These are phyloP conservation scores for Cyrtonyx montezumae DNA, from an alignment of 2,113 vertebrate genomes.

Conservation along the genomic window DNA sequence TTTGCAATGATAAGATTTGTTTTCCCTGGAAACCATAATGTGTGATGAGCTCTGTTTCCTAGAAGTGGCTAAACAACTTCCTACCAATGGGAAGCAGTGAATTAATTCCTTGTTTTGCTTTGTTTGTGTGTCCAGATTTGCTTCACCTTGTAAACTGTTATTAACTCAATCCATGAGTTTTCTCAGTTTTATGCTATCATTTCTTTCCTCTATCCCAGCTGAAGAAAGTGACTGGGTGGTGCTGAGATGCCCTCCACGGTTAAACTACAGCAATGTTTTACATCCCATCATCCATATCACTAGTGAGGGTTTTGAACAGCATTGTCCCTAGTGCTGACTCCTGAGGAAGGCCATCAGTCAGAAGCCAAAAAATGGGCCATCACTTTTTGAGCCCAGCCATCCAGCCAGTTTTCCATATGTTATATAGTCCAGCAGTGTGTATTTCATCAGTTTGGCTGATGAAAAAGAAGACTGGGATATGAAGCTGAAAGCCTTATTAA, in stretches of 20 bases:
- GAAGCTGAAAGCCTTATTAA: not conserved
- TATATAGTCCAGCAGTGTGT: not conserved
- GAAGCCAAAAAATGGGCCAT: not conserved
- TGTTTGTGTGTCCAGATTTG: not conserved
- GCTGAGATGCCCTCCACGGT: not conserved
- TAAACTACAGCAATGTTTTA: not conserved
- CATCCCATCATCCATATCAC: not conserved
- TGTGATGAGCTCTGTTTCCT: not conserved
- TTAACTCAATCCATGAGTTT: not conserved
- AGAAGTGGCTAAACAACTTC: not conserved
- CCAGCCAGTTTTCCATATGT: not conserved
- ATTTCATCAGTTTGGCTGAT: not conserved
- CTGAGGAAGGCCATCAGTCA: not conserved
- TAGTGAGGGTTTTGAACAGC: not conserved
- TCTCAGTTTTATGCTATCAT: not conserved
- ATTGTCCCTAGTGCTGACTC: not conserved
- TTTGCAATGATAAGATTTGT: not conserved
- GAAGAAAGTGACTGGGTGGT: not conserved
- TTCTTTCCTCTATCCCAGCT: not conserved
- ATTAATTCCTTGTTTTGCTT: not conserved
- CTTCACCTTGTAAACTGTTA: not conserved
- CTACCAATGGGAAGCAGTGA: not conserved
- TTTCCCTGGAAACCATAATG: not conserved
- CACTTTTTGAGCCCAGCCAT: not conserved
- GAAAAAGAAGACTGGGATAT: not conserved